A percentile compares a stretch with the other conserved stretches of the same genome.
These are phyloP conservation scores for Spialia ferax DNA, from an alignment of 2,888 invertebrate species.

Conservation along the genomic window DNA sequence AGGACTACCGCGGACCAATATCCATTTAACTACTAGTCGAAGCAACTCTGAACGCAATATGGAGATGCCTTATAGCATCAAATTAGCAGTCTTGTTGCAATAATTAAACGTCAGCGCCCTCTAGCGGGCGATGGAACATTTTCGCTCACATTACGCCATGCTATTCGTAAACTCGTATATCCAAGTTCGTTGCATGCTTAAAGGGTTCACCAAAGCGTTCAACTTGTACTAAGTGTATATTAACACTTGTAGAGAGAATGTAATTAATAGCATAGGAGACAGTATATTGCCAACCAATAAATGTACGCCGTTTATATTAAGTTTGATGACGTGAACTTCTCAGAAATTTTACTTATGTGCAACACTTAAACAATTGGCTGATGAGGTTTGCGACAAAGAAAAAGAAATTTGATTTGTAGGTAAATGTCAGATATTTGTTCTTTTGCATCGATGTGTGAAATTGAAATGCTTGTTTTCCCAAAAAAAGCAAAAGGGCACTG, in stretches of 20 bases:
- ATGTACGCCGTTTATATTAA: too few species aligned
- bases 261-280: background rate
- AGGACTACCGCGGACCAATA: slow-evolving; percentile 44
- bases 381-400: too few species aligned
- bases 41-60: slow-evolving; percentile 62
- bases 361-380: too few species aligned
- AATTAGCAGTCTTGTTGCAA: slow-evolving; percentile 75
- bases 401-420: too few species aligned
- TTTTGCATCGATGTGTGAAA: too few species aligned
- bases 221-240: slow-evolving; percentile 14
- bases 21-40: slow-evolving; percentile 49
- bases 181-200: slow-evolving; percentile 33
- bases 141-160: slow-evolving; percentile 58
- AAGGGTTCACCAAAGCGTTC: slow-evolving; percentile 27
- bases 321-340: too few species aligned
- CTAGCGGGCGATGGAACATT: slow-evolving; percentile 63
- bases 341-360: too few species aligned
- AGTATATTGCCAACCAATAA: background rate
- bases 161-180: too few species aligned
- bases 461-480: too few species aligned
- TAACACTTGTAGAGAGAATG: background rate
- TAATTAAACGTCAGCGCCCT: slow-evolving; percentile 69
- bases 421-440: too few species aligned
- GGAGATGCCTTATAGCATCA: slow-evolving; percentile 67
- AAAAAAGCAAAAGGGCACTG: too few species aligned